phyloP scores from a whole-genome alignment of 1,140 invertebrate genomes.

The Colletes latitarsis region DNA sequence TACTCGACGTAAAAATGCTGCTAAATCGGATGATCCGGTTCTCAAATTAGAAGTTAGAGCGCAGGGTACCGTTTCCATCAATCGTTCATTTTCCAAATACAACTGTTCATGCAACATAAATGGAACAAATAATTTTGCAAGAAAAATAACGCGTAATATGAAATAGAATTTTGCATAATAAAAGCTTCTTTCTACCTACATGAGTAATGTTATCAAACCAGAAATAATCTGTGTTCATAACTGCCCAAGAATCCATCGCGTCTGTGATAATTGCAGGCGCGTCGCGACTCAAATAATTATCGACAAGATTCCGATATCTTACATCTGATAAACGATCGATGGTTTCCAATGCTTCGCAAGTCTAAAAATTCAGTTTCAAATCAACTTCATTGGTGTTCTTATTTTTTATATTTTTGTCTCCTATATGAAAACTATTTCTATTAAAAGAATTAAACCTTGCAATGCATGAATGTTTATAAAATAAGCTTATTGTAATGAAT shows the following conservation, averaged over 20 bases:
- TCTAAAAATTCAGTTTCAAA: conserved; percentile 78
- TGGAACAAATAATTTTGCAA: no score
- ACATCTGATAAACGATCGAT: conserved; percentile 85
- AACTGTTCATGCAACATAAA: conserved; percentile 68
- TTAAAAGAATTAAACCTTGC: neutral
- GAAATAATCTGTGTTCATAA: conserved; percentile 84
- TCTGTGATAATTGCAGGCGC: conserved; percentile 88
- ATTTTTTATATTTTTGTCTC: neutral
- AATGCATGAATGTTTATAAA: neutral
- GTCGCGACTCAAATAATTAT: conserved; percentile 86
- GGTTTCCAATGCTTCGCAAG: conserved; percentile 83
- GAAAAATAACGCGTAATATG: neutral
- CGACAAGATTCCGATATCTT: conserved; percentile 84
- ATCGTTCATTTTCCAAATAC: conserved; percentile 83
- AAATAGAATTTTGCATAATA: neutral
- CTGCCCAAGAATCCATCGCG: conserved; percentile 86
- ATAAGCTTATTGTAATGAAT: neutral
- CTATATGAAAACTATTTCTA: neutral
- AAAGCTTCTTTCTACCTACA: conserved; percentile 73
- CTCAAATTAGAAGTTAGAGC: conserved; percentile 87
- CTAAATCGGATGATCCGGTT: conserved; percentile 85
- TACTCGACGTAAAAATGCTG: conserved; percentile 85
- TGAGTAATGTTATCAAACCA: conserved; percentile 87
- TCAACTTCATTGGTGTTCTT: neutral
- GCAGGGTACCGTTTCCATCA: conserved; percentile 86